Conservation (phyloP, 2,113 vertebrate genomes). For the Cygnus buccinator region DNA sequence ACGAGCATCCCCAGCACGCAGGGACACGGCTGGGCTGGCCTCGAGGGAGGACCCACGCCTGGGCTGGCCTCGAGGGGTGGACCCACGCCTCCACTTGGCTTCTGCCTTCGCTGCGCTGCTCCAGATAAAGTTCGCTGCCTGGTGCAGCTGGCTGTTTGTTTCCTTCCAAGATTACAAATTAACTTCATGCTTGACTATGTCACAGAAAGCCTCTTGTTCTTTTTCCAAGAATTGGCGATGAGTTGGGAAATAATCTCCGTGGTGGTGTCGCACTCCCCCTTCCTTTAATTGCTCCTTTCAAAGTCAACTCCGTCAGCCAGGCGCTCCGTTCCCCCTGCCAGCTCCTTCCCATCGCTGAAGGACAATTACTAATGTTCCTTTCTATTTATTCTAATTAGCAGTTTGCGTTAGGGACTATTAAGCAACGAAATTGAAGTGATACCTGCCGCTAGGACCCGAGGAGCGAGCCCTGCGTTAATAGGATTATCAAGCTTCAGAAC, state of each 20-base stretch:
- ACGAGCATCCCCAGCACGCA: not conserved
- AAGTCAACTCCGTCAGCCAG: not conserved
- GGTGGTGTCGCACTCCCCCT: not conserved
- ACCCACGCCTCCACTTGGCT: accelerated
- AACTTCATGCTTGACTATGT: not conserved
- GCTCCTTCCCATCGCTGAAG: conserved; percentile 18
- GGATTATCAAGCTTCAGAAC: not conserved
- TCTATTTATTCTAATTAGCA: conserved; percentile 59
- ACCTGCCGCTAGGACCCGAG: conserved; percentile 1
- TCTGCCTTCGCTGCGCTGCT: not conserved
- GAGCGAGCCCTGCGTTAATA: not conserved
- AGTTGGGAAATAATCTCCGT: conserved; percentile 10
- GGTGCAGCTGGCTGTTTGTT: conserved; percentile 5
- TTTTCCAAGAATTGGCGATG: not conserved
- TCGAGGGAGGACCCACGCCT: not conserved
- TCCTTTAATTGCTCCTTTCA: conserved; percentile 24
- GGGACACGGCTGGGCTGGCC: not conserved
- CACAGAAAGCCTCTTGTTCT: not conserved
- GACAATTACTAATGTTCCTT: conserved; percentile 35
- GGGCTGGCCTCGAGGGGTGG: not conserved
- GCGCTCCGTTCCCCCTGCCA: not conserved
- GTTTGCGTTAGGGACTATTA: conserved; percentile 14
- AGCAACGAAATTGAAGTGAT: conserved; percentile 23
- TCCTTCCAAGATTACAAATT: conserved; percentile 27
- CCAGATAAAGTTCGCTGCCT: not conserved